Percentiles rank a stretch among this genome's conserved stretches.
phyloP scores from a whole-genome alignment of 35 echinoderm and acorn worm species.

The Stichopus chloronotus region DNA sequence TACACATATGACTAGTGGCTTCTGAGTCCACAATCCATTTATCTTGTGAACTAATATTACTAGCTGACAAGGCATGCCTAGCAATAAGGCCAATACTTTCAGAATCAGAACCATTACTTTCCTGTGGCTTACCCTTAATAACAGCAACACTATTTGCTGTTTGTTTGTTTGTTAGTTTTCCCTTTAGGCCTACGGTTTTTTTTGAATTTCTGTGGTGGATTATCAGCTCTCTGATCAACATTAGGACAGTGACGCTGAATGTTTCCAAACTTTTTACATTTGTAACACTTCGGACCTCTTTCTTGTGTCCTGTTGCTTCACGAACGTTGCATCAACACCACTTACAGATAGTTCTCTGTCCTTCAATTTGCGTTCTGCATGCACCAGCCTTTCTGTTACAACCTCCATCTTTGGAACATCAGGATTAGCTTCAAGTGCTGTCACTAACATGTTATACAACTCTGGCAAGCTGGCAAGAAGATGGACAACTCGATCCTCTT shows the following conservation, averaged over 20 bases:
- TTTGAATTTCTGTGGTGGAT: neutral
- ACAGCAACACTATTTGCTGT: too few species aligned
- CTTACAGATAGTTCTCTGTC: neutral
- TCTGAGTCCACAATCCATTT: neutral
- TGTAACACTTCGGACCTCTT: slow-evolving; percentile 10
- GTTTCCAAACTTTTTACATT: slow-evolving; percentile 1
- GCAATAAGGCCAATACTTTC: slow-evolving; percentile 5
- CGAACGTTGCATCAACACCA: neutral
- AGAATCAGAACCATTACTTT: neutral
- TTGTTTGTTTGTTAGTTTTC: too few species aligned
- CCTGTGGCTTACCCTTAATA: too few species aligned
- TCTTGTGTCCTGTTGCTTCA: slow-evolving; percentile 6
- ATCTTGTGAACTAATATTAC: neutral
- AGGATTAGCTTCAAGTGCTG: slow-evolving; percentile 4
- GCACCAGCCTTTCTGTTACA: slow-evolving; percentile 23
- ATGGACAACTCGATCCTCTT: slow-evolving; percentile 33
- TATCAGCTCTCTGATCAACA: neutral
- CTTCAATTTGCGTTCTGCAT: slow-evolving; percentile 32
- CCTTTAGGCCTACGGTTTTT: neutral
- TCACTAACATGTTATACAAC: neutral
- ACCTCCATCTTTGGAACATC: slow-evolving; percentile 1
- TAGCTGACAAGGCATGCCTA: neutral
- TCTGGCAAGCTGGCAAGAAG: slow-evolving; percentile 6
- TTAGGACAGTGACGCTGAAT: neutral
- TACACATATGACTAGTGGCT: neutral